Evolutionary conservation across 2,797 vertebrate species (phyloP).

Genomic region (Neomorphus geoffroyi): DNA sequence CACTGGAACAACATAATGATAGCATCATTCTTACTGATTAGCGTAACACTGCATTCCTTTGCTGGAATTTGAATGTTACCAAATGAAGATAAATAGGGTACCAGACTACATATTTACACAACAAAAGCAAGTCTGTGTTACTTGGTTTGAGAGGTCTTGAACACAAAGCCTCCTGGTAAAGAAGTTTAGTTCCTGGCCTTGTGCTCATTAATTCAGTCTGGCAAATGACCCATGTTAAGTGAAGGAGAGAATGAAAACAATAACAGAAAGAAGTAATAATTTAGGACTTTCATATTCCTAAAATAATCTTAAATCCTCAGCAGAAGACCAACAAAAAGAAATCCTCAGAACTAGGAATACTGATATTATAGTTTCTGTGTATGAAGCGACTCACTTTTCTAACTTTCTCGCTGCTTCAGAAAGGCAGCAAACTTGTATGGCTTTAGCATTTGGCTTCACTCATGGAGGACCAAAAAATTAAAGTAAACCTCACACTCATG

Average conservation of each 20-base stretch:
- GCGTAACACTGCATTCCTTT: background rate
- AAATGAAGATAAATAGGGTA: slow-evolving; percentile 66
- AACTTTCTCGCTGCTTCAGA: background rate
- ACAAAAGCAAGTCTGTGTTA: background rate
- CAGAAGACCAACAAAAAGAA: background rate
- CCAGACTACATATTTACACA: slow-evolving; percentile 44
- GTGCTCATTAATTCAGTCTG: background rate
- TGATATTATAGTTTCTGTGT: background rate
- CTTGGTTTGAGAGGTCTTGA: background rate
- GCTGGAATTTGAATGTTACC: slow-evolving; percentile 51
- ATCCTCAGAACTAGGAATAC: background rate
- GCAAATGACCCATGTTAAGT: background rate
- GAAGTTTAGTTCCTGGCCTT: background rate
- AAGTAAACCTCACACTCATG: background rate
- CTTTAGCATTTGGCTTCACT: background rate
- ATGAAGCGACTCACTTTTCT: background rate
- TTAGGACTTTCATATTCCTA: background rate
- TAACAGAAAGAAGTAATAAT: background rate
- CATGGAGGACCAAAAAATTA: background rate
- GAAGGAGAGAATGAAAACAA: background rate
- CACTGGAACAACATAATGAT: slow-evolving; percentile 68
- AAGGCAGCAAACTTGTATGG: background rate
- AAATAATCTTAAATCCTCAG: no score
- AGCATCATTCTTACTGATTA: slow-evolving; percentile 63
- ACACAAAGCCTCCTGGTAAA: background rate